Evolutionary conservation across 2,113 vertebrate genomes (phyloP).

Genomic region (Macquaria australasica): DNA sequence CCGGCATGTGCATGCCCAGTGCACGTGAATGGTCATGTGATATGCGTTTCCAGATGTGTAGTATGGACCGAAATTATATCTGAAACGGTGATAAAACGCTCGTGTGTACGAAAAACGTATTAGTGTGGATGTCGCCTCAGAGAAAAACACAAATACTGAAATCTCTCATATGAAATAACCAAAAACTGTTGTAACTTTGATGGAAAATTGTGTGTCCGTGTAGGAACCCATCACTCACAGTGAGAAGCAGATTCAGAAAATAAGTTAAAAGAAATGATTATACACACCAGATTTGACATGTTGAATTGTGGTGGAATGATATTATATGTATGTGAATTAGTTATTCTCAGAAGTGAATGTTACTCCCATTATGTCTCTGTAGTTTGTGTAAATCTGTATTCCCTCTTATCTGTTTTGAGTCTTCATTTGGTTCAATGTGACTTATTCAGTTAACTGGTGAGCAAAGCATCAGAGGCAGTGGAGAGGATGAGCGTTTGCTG

Average conservation of each 20-base stretch:
- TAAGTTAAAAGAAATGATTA: neutral
- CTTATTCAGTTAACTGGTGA: neutral
- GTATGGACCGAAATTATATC: no score
- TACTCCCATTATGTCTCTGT: neutral
- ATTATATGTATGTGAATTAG: neutral
- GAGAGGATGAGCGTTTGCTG: conserved; percentile 1
- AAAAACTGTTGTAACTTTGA: no score
- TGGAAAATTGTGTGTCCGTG: neutral
- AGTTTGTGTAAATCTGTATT: neutral
- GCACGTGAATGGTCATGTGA: no score
- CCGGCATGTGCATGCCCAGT: no score
- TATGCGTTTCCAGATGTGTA: no score
- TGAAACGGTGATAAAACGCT: no score
- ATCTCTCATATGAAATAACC: no score
- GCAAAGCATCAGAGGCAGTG: neutral
- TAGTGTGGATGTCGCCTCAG: no score
- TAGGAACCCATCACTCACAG: neutral
- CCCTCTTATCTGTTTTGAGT: neutral
- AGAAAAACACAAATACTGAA: no score
- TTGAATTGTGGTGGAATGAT: neutral
- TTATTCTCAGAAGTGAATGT: neutral
- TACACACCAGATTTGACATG: neutral
- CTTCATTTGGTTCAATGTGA: neutral
- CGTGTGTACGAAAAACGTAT: no score
- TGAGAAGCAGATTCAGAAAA: no score